Evolutionary conservation across 2,888 invertebrate genomes (phyloP), one percentile per base, ranked within the genome.

Genomic region (Anagyrus pseudococci): DNA sequence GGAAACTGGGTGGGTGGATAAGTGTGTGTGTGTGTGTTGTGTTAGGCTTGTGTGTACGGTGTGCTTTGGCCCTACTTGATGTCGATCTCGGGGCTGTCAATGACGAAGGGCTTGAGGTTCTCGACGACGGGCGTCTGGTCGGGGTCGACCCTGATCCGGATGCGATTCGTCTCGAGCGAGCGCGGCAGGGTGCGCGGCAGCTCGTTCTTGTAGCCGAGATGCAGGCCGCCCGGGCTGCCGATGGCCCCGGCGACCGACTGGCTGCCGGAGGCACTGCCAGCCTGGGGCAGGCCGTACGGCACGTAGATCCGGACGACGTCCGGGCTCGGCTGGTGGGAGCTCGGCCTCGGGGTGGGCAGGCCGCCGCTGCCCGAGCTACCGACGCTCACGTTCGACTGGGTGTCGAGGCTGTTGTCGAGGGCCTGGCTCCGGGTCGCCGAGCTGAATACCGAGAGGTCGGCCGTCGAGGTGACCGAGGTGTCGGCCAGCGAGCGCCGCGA

Each of bases 381-480:
- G 77, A 89, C 89, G 73, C 89, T 89, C 81, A 88, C 86, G 81
- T 89, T 88, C 83, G 89, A 89, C 81, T 90, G 90, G 19, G 90
- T 89, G 80, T 90, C 90, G 67, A 89, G 83, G 71, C 89, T 89
- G 83, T 89, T 89, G 78, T 90, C 90, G 59, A 88, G 87, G 46
- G 87, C 89, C 76, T 90, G 90, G 10, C 90, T 63, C 7, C 64
- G 57, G 89, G 84, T 13, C 89, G 90, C 73, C 88, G 87, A 62
- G 85, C 85, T 90, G 82, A 92, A 90, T 68, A 92, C 90, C 71
- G 91, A 91, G 63, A 92, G 84, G 78, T 92, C 92, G 0, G 92
- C 92, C 0, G 92, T 92, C 54, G 92, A 92, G 29, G 92, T 93
- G 56, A 92, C 90, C 72, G 91, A 91, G 22, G 92, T 93, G 77